Base-by-base conservation (phyloP, 1,140 invertebrate species). In the Aphelinus certus region DNA sequence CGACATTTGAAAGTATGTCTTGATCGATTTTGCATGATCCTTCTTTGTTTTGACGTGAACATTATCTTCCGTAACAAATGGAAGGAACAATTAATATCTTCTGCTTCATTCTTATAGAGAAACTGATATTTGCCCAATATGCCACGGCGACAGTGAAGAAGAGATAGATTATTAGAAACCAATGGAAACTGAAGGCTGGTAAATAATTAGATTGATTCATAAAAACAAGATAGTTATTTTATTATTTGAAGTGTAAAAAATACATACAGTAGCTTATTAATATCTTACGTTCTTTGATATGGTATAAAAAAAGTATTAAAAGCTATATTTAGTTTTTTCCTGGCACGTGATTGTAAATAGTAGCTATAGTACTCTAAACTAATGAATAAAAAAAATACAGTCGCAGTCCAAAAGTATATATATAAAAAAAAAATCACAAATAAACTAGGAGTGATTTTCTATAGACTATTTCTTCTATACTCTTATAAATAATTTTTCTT, bases 191-290 rank as follows among this genome's bases (percentile, higher is more conserved):
- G 43, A 9, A 67, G 10, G 64, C 47, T 67, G 45, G 56, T 7
- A n/a, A 45, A 10, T 48, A 62, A 62, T 49, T 70, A 55, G 3
- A 47, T n/a, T 3, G 62, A 26, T 0, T 62, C 71, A 60, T 71
- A 72, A 67, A 76, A 72, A 76, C 72, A 68, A 62, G 5, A 55
- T 10, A 6, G 3, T 62, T 48, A 45, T 62, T 76, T 76, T 76
- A 76, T 76, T 76, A 62, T 56, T 76, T 46, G 67, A 76, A 67
- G 1, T 26, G 48, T 7, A 67, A 67, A 76, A 71, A 76, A 71
- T 71, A 67, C 64, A 71, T 65, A 26, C 26, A 26, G 26, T 26
- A 70, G 57, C 64, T 70, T 43, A 71, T 72, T 76, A 2, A 42
- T 69, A 48, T 45, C 57, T 55, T 68, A 55, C 9, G n/a, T 64